Conservation (phyloP, 2,888 invertebrate genomes). For the Arge pagana region DNA sequence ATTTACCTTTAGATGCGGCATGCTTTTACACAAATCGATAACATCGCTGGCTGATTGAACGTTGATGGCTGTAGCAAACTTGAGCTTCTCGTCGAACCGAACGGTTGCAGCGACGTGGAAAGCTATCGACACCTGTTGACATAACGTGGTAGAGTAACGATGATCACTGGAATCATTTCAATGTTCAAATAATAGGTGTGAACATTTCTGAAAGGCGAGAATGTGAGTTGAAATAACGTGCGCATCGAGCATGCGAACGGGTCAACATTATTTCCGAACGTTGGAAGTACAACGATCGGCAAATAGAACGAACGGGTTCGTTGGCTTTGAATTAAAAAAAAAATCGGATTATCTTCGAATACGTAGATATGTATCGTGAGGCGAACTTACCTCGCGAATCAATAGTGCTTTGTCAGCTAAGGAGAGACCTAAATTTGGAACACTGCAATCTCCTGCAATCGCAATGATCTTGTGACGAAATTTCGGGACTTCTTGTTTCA, state of each 20-base stretch:
- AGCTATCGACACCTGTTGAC: slow-evolving; percentile 59
- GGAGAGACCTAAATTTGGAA: slow-evolving; percentile 62
- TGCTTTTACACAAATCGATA: slow-evolving; percentile 67
- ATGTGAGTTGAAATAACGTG: no score
- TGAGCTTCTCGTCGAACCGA: slow-evolving; percentile 73
- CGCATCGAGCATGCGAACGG: no score
- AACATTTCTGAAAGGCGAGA: no score
- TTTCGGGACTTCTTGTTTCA: slow-evolving; percentile 61
- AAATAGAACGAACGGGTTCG: no score
- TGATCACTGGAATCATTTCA: no score
- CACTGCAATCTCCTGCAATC: slow-evolving; percentile 63
- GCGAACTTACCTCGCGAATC: slow-evolving; percentile 62
- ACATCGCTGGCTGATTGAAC: slow-evolving; percentile 69
- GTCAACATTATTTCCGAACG: no score
- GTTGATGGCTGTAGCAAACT: slow-evolving; percentile 71
- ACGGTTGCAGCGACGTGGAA: slow-evolving; percentile 80
- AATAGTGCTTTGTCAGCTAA: slow-evolving; percentile 60
- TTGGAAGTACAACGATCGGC: no score
- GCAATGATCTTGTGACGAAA: slow-evolving; percentile 63
- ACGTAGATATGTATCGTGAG: no score
- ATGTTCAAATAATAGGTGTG: no score
- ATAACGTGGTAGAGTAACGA: no score
- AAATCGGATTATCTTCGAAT: no score
- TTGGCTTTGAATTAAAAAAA: no score
- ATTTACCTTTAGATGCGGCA: slow-evolving; percentile 68